phyloP scores from a whole-genome alignment of 2,113 vertebrate genomes.

The Chaetorhynchus papuensis region DNA sequence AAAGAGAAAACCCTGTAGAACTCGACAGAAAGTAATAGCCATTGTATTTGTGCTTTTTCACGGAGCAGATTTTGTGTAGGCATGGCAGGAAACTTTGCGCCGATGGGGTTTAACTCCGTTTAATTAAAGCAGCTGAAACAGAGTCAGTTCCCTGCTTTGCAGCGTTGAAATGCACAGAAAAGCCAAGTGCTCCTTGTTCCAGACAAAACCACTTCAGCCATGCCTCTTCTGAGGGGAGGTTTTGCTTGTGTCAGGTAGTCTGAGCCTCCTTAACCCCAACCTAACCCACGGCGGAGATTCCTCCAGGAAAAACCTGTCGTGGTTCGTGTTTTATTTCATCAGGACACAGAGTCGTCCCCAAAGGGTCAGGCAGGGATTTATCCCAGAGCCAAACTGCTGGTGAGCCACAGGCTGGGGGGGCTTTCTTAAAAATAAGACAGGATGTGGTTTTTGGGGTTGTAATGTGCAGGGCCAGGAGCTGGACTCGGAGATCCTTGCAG shows the following conservation, averaged over 20 bases:
- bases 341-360: fast-evolving
- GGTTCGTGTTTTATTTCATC: neutral
- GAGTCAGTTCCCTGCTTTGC: neutral
- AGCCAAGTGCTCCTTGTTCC: neutral
- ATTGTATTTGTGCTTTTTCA: neutral
- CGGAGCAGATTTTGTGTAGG: constrained; percentile 29
- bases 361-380: neutral
- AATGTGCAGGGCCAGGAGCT: neutral
- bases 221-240: neutral
- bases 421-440: neutral
- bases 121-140: constrained; percentile 21
- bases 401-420: neutral
- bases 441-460: neutral
- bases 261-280: neutral
- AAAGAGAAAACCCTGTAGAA: neutral
- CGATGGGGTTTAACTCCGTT: constrained; percentile 15
- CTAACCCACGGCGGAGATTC: fast-evolving
- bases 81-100: neutral
- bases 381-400: neutral
- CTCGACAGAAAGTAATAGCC: constrained; percentile 27
- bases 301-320: fast-evolving
- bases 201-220: neutral
- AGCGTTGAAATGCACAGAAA: neutral
- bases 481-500: neutral
- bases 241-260: neutral